Percentiles rank a stretch among this genome's conserved stretches.
Conservation (phyloP, 2,797 vertebrate genomes). For the Neoniphon sammara region DNA sequence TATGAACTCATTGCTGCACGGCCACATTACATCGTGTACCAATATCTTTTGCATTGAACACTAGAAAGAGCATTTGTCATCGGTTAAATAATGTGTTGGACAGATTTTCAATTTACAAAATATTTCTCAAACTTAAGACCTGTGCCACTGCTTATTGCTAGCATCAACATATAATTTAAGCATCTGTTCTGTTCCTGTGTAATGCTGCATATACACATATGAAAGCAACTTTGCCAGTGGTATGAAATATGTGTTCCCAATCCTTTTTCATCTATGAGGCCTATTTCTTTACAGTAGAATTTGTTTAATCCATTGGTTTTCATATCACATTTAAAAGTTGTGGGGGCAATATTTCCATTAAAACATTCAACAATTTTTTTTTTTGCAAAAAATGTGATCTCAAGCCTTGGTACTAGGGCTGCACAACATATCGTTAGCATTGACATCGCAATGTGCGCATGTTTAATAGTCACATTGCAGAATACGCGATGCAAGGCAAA, state of each 20-base stretch:
- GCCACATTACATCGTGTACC: constrained; percentile 53
- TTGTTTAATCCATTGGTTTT: background rate
- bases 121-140: constrained; percentile 8
- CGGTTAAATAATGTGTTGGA: background rate
- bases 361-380: background rate
- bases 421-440: too few relatives aligned
- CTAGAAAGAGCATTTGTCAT: background rate
- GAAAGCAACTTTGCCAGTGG: background rate
- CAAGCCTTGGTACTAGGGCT: background rate
- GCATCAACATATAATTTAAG: too few relatives aligned
- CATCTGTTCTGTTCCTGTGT: background rate
- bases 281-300: too few relatives aligned
- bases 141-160: background rate
- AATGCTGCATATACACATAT: too few relatives aligned
- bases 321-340: background rate
- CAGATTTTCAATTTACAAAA: background rate
- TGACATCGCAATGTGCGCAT: too few relatives aligned
- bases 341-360: background rate
- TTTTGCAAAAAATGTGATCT: background rate
- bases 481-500: too few relatives aligned
- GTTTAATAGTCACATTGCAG: too few relatives aligned
- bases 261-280: too few relatives aligned
- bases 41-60: constrained; percentile 29
- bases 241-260: background rate
- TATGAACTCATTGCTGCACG: constrained; percentile 67